Percentiles rank a stretch among this genome's conserved stretches.
Evolutionary conservation across 2,888 invertebrate species (phyloP).

Genomic region (Acrobasis repandana): DNA sequence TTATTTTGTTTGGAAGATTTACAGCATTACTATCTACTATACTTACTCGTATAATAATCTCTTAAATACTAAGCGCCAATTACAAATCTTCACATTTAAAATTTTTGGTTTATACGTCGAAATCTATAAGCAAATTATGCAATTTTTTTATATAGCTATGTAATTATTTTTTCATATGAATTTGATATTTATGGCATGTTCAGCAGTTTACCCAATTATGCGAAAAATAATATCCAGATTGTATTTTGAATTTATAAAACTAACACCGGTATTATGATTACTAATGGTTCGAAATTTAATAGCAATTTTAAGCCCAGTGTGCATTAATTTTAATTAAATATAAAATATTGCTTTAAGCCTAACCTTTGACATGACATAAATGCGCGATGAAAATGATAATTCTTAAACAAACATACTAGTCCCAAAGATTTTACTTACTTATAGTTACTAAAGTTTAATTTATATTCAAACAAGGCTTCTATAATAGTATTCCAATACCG

Average conservation of each 20-base stretch:
- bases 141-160: too few relatives aligned
- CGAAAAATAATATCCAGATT: too few relatives aligned
- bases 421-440: conserved; percentile 23
- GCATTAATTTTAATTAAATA: conserved; percentile 11
- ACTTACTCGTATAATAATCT: too few relatives aligned
- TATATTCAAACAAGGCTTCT: conserved; percentile 57
- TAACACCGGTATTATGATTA: background rate
- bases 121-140: too few relatives aligned
- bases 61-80: too few relatives aligned
- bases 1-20: too few relatives aligned
- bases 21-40: too few relatives aligned
- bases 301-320: background rate
- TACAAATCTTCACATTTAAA: too few relatives aligned
- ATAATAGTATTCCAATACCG: conserved; percentile 56
- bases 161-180: too few relatives aligned
- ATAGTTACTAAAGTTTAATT: conserved; percentile 63
- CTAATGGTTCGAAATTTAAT: background rate
- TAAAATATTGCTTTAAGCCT: conserved; percentile 11
- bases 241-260: background rate
- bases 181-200: too few relatives aligned
- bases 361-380: conserved; percentile 8
- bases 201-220: too few relatives aligned
- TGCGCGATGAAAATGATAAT: conserved; percentile 9
- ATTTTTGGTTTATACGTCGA: too few relatives aligned
- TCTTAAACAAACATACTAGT: conserved; percentile 20